A percentile compares a stretch with the other conserved stretches of the same genome.
Conservation (phyloP, 1,140 invertebrate species). For the Cydia pomonella region DNA sequence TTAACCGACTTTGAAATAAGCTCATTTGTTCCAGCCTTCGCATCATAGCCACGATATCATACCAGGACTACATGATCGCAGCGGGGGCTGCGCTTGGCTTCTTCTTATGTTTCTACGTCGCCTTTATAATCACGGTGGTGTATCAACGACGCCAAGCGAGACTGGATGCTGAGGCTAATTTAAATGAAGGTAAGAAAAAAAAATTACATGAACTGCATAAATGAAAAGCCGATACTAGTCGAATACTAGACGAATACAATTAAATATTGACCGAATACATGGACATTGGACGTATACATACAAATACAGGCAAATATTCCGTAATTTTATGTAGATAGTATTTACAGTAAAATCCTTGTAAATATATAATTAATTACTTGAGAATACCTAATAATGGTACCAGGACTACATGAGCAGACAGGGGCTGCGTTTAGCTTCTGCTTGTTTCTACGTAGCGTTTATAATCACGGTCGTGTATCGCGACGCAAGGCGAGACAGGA, state of each 20-base stretch:
- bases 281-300: neutral
- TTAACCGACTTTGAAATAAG: too few relatives aligned
- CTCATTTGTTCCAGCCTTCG: conserved; percentile 56
- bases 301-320: too few relatives aligned
- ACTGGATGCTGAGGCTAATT: conserved; percentile 21
- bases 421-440: conserved; percentile 59
- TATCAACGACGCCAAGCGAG: conserved; percentile 43
- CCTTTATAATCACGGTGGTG: conserved; percentile 50
- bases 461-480: conserved; percentile 48
- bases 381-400: conserved; percentile 67
- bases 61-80: conserved; percentile 64
- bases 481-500: conserved; percentile 37
- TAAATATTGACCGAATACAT: neutral
- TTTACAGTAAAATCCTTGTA: too few relatives aligned
- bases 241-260: neutral
- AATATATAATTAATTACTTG: too few relatives aligned
- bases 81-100: conserved; percentile 56
- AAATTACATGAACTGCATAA: too few relatives aligned
- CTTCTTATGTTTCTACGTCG: conserved; percentile 66
- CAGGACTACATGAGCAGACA: conserved; percentile 63
- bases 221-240: too few relatives aligned
- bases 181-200: conserved; percentile 37
- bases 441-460: conserved; percentile 64
- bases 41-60: conserved; percentile 70
- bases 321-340: too few relatives aligned